phyloP scores from a whole-genome alignment of 2,888 invertebrate species.

The Oxystoma pomonae region DNA sequence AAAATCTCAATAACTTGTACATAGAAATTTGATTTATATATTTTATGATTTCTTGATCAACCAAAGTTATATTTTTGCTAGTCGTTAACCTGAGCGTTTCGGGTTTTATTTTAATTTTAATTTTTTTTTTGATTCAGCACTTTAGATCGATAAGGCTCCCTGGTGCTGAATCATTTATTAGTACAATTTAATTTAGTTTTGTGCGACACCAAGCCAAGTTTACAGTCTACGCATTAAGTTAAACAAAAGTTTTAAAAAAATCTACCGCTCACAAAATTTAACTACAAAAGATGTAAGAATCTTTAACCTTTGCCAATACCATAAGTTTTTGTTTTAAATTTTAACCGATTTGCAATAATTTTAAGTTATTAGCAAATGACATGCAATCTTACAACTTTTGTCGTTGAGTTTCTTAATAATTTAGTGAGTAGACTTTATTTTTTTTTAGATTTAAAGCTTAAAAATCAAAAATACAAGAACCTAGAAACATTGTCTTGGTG shows the following conservation, averaged over 20 bases:
- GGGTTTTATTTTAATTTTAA: conserved; percentile 10
- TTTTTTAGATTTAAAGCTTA: too few relatives aligned
- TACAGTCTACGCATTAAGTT: too few relatives aligned
- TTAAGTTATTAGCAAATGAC: too few relatives aligned
- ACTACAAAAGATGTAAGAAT: too few relatives aligned
- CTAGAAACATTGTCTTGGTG: background rate
- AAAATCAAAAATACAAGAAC: too few relatives aligned
- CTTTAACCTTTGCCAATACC: too few relatives aligned
- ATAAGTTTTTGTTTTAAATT: background rate
- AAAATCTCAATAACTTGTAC: conserved; percentile 17
- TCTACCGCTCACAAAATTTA: too few relatives aligned
- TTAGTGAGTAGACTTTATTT: too few relatives aligned
- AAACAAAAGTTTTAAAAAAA: too few relatives aligned
- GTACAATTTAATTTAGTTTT: background rate
- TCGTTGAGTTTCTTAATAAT: too few relatives aligned
- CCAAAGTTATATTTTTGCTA: conserved; percentile 46
- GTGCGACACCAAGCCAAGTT: background rate
- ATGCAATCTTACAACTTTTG: too few relatives aligned
- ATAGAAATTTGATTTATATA: conserved; percentile 16
- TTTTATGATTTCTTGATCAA: conserved; percentile 19
- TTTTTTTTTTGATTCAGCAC: conserved; percentile 2
- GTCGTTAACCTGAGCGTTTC: conserved; percentile 32
- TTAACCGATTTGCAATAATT: background rate
- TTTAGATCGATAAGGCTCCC: background rate
- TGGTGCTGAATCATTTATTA: background rate